Evolutionary conservation across 2,797 vertebrate genomes (phyloP), one percentile per base, ranked within the genome.

Genomic region (Sebastes nivosus): DNA sequence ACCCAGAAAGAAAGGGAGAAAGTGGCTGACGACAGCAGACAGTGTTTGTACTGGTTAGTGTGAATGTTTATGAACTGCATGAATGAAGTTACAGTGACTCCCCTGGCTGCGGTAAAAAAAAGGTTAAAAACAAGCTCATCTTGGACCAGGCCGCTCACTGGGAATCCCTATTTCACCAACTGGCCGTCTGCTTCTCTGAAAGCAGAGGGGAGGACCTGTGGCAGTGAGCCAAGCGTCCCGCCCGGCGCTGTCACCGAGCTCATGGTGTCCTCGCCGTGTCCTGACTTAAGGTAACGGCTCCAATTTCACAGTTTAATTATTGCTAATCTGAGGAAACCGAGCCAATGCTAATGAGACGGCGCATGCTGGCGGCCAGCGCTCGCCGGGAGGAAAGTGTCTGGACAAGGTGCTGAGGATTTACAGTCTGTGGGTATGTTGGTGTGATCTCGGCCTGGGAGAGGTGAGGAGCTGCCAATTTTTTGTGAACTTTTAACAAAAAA

Each of bases 241-340:
- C 93, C 93, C 91, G 14, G 68, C 67, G 11, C 88, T 75, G 84
- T 87, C 94, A 94, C 95, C 95, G 83, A 93, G 93, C 94, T 93
- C 93, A 92, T 92, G 76, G 87, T 80, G 89, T 85, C 91, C 89
- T 87, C 82, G 80, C 93, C 91, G 93, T 88, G 95, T 96, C 96
- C 90, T 88, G 94, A 95, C 94, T 95, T 93, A 92, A 95, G 90
- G 91, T 90, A 93, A 89, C 83, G 67, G 85, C 84, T 92, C 88
- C 90, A 96, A 97, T 97, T 97, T 97, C 97, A 98, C 97, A 97
- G 95, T 97, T 97, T 97, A 98, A 98, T 97, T 97, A 96, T 90
- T 92, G 96, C 97, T 97, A 96, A 98, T 97, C 95, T 95, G 95
- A 95, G 94, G 95, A 95, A 96, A 93, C 86, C 71, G 91, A 94